These are phyloP conservation scores for Calephelis nemesis DNA, from an alignment of 1,140 invertebrate genomes.

Conservation along the genomic window DNA sequence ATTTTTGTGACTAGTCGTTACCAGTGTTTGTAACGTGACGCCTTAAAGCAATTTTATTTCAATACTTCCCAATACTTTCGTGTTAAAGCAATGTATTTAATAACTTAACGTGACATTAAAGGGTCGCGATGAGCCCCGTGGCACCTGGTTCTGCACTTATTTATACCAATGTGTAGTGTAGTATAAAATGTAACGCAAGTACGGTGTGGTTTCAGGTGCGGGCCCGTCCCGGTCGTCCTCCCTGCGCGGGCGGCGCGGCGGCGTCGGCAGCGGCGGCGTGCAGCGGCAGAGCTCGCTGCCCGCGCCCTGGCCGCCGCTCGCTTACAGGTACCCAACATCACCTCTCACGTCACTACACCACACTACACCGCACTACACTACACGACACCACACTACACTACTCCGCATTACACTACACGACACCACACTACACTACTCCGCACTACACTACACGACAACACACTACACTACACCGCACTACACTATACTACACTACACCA, in stretches of 20 bases:
- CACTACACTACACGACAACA: no score
- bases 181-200: no score
- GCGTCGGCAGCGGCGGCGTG: slow-evolving; percentile 38
- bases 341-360: neutral
- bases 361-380: neutral
- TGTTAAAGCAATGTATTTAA: no score
- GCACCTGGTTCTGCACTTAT: neutral
- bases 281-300: slow-evolving; percentile 63
- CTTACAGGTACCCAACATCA: slow-evolving; percentile 42
- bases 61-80: no score
- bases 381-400: slow-evolving; percentile 32
- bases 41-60: no score
- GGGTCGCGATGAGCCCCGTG: no score
- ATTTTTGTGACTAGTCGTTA: no score
- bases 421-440: no score
- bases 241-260: slow-evolving; percentile 78
- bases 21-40: no score
- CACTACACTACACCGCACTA: no score
- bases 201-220: slow-evolving; percentile 44
- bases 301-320: slow-evolving; percentile 48
- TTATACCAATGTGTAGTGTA: neutral
- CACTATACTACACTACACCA: neutral
- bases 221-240: slow-evolving; percentile 88
- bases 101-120: no score
- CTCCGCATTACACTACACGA: slow-evolving; percentile 32